Evolutionary conservation across 1,140 invertebrate species (phyloP), one percentile per base, ranked within the genome.

Genomic region (Ephestia elutella): DNA sequence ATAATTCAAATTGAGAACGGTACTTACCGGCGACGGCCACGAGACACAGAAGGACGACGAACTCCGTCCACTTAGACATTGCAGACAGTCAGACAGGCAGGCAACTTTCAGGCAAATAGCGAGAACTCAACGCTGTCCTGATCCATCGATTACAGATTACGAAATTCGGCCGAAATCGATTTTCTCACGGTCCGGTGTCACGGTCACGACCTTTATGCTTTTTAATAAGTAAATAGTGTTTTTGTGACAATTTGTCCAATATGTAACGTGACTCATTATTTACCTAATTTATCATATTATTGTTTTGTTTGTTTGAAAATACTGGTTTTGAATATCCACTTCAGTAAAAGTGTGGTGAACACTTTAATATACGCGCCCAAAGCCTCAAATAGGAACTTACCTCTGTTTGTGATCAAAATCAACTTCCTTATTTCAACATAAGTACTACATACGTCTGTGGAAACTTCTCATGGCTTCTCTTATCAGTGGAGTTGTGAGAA

Each of bases 181-280:
- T 80, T 80, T 75, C 76, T 70, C 78, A 82, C 79, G 79, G 59
- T 66, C 62, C 57, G 38, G 51, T 56, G 56, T 67, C 71, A 75
- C 56, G 73, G 75, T 65, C 74, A 44, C 60, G 64, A 70, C 68
- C 68, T 70, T 60, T 63, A 57, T 54, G 13, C 32, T 9, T 49
- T 30, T 3, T 10, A 28, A 21, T n/a, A 44, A 15, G 5, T 10
- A 25, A 25, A 25, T 18, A 44, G 0, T 19, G 18, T 50, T 50
- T 57, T 57, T 30, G n/a, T 15, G 2, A 15, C n/a, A 44, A 5
- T 11, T 2, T 10, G 38, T 15, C 7, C 13, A 2, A 4, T 44
- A 17, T 15, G n/a, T 5, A 44, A 15, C 13, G 5, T 15, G 38
- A 15, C n/a, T 15, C 38, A 44, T 3, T 15, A 44, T 32, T 11